Percentiles rank a stretch among this genome's conserved stretches.
phyloP scores from a whole-genome alignment of 2,888 invertebrate genomes.

The Melanotus villosus region DNA sequence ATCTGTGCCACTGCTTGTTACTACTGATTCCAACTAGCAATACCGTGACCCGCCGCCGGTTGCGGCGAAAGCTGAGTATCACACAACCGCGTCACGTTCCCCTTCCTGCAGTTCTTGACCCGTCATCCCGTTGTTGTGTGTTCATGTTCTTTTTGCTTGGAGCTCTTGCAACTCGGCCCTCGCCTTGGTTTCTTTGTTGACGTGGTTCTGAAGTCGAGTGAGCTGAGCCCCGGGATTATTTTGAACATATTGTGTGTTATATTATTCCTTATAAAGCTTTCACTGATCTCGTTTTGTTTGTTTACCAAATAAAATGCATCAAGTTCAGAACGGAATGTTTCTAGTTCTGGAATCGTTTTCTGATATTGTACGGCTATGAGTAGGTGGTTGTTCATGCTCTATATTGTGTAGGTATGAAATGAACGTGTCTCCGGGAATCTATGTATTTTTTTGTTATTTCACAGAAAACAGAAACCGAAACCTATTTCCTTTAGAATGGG shows the following conservation, averaged over 20 bases:
- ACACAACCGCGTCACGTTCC: slow-evolving; percentile 62
- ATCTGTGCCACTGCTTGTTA: slow-evolving; percentile 26
- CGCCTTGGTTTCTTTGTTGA: slow-evolving; percentile 33
- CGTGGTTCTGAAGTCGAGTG: slow-evolving; percentile 12
- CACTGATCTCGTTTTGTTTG: not conserved
- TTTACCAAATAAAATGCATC: not conserved
- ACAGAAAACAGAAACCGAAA: no score
- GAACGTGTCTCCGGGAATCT: no score
- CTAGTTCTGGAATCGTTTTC: no score
- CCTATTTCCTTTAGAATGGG: no score
- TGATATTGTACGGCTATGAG: no score
- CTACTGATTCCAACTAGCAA: slow-evolving; percentile 43
- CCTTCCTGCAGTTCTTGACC: slow-evolving; percentile 60
- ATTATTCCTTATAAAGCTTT: not conserved
- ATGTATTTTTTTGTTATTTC: no score
- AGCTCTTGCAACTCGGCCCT: slow-evolving; percentile 30
- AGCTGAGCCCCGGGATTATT: slow-evolving; percentile 3
- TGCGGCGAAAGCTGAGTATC: slow-evolving; percentile 61
- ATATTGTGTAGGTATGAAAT: no score
- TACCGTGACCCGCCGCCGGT: slow-evolving; percentile 58
- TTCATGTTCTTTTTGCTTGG: slow-evolving; percentile 38
- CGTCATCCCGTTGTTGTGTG: slow-evolving; percentile 50
- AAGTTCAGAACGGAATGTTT: no score
- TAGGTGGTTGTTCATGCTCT: no score
- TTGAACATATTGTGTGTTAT: slow-evolving; percentile 6